Conservation (phyloP, 2,888 invertebrate species). For the Petrolisthes cinctipes region DNA sequence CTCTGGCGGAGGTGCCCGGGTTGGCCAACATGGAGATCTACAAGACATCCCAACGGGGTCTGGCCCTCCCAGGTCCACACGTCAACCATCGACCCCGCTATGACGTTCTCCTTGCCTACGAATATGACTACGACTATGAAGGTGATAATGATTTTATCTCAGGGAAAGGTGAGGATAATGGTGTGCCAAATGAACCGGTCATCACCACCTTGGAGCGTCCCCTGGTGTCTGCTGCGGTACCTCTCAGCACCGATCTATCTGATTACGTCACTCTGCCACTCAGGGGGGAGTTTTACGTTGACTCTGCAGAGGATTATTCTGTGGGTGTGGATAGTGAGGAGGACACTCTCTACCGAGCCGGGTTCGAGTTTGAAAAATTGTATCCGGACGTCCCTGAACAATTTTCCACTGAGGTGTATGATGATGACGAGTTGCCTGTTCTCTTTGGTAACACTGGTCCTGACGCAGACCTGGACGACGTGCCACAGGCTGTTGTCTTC, state of each 20-base stretch:
- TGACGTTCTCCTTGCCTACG: constrained; percentile 23
- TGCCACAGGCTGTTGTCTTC: not conserved
- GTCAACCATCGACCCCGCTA: not conserved
- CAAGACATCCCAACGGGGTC: not conserved
- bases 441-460: not conserved
- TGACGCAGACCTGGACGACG: not conserved
- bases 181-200: not conserved
- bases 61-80: not conserved
- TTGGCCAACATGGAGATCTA: constrained; percentile 43
- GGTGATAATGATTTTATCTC: not conserved
- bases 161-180: not conserved
- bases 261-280: constrained; percentile 16
- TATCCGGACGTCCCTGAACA: not conserved
- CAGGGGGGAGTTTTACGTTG: not conserved
- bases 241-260: constrained; percentile 8
- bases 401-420: not conserved
- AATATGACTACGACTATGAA: not conserved
- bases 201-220: constrained; percentile 26
- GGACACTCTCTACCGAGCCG: not conserved
- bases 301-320: not conserved
- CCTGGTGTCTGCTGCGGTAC: not conserved
- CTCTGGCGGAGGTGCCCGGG: constrained; percentile 31
- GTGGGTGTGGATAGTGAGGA: not conserved
- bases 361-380: not conserved
- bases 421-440: not conserved